Percentiles rank a stretch among this genome's conserved stretches.
These are phyloP conservation scores for Lethenteron camtschaticum DNA, from an alignment of 2,113 vertebrate species.

Conservation along the genomic window DNA sequence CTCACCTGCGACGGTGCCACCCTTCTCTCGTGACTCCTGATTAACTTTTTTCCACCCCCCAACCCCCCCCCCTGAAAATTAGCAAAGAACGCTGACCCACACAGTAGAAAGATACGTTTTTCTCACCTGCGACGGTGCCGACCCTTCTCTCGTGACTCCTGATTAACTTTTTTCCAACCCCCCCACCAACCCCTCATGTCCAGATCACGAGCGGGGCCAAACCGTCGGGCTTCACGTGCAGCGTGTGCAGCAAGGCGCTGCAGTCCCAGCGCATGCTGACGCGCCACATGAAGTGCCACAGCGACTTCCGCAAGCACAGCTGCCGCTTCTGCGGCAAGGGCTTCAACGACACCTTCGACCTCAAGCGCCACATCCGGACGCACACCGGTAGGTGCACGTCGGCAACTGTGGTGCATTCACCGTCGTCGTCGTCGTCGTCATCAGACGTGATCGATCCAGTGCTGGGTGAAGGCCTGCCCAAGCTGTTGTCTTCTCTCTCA, in stretches of 20 bases:
- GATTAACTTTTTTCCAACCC: not conserved
- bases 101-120: too few relatives aligned
- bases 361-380: conserved; percentile 51
- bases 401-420: too few relatives aligned
- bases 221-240: conserved; percentile 25
- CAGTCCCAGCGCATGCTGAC: conserved; percentile 45
- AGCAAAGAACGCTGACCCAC: too few relatives aligned
- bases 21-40: too few relatives aligned
- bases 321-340: conserved; percentile 55
- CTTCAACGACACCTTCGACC: conserved; percentile 61
- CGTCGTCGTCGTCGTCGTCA: too few relatives aligned
- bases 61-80: too few relatives aligned
- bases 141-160: too few relatives aligned
- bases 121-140: too few relatives aligned
- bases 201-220: not conserved
- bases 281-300: conserved; percentile 50
- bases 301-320: conserved; percentile 38
- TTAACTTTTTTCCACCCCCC: not conserved
- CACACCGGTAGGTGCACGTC: conserved; percentile 33
- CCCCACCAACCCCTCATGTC: not conserved
- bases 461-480: too few relatives aligned
- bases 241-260: conserved; percentile 38
- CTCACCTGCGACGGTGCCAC: too few relatives aligned
- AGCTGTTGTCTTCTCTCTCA: too few relatives aligned
- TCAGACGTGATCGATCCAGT: too few relatives aligned